A percentile compares a stretch with the other conserved stretches of the same genome.
phyloP scores from a whole-genome alignment of 2,113 vertebrate species.

The Mola mola region DNA sequence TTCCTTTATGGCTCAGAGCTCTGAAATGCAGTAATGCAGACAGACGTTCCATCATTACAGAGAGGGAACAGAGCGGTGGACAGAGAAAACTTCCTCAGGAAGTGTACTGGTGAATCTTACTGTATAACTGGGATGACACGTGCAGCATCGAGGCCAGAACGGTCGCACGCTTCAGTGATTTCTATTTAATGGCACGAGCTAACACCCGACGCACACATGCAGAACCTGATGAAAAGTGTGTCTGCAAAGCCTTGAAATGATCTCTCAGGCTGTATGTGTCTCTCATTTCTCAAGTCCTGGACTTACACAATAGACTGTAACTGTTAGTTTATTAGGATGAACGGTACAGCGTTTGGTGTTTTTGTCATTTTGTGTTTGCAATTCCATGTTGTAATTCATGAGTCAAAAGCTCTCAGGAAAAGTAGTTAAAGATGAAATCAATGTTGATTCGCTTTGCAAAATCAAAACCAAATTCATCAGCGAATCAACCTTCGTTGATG shows the following conservation, averaged over 20 bases:
- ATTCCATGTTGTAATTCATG: too few species aligned
- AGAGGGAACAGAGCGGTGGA: constrained; percentile 34
- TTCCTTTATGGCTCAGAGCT: neutral
- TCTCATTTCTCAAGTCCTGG: too few species aligned
- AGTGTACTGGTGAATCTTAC: constrained; percentile 46
- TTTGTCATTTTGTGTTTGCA: too few species aligned
- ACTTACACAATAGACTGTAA: too few species aligned
- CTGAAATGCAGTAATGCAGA: neutral
- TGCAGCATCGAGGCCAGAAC: constrained; percentile 29
- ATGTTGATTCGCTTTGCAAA: too few species aligned
- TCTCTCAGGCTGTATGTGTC: too few species aligned
- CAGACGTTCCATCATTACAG: constrained; percentile 23
- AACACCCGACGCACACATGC: neutral
- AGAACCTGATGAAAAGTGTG: constrained; percentile 27
- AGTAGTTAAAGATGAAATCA: too few species aligned
- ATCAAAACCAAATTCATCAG: too few species aligned
- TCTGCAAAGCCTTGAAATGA: constrained; percentile 17
- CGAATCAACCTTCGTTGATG: too few species aligned
- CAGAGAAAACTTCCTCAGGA: constrained; percentile 31
- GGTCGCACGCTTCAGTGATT: constrained; percentile 50
- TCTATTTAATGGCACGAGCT: constrained; percentile 53
- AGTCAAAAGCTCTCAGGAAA: too few species aligned
- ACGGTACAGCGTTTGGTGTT: too few species aligned
- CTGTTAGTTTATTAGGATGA: too few species aligned
- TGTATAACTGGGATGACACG: constrained; percentile 48